A percentile compares a stretch with the other conserved stretches of the same genome.
Evolutionary conservation across 2,797 vertebrate genomes (phyloP).

Genomic region (Clangula hyemalis): DNA sequence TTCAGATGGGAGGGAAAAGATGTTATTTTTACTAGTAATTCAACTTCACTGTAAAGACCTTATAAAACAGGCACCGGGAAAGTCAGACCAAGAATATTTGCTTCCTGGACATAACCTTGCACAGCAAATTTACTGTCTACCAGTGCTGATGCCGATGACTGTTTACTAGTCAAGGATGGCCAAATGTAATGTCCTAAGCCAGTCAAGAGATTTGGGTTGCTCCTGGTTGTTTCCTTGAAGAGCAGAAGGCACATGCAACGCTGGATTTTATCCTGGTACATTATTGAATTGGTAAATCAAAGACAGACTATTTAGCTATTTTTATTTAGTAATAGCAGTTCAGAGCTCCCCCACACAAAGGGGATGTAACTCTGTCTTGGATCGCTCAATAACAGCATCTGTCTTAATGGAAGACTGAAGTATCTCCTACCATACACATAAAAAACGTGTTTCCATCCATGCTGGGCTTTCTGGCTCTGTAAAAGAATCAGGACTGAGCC

Average conservation of each 20-base stretch:
- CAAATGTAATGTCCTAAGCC: neutral
- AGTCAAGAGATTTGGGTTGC: neutral
- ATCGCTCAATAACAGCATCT: neutral
- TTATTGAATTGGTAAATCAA: neutral
- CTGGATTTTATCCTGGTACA: neutral
- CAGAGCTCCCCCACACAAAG: neutral
- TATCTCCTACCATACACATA: neutral
- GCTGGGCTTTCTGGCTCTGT: neutral
- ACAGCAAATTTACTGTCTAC: neutral
- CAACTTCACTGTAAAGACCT: neutral
- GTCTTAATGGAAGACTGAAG: neutral
- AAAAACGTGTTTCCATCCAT: neutral
- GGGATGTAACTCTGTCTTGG: neutral
- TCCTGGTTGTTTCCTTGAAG: neutral
- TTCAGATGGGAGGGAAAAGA: neutral
- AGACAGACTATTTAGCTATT: neutral
- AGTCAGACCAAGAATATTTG: constrained; percentile 13
- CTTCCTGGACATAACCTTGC: neutral
- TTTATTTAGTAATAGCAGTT: neutral
- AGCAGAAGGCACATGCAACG: neutral
- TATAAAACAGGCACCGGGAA: neutral
- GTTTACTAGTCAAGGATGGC: neutral
- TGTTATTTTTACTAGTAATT: constrained; percentile 17
- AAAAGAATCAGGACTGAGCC: rapidly evolving
- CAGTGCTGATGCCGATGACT: neutral